Evolutionary conservation across 2,797 vertebrate genomes (phyloP), one percentile per base, ranked within the genome.

Genomic region (Rallus crepitans): DNA sequence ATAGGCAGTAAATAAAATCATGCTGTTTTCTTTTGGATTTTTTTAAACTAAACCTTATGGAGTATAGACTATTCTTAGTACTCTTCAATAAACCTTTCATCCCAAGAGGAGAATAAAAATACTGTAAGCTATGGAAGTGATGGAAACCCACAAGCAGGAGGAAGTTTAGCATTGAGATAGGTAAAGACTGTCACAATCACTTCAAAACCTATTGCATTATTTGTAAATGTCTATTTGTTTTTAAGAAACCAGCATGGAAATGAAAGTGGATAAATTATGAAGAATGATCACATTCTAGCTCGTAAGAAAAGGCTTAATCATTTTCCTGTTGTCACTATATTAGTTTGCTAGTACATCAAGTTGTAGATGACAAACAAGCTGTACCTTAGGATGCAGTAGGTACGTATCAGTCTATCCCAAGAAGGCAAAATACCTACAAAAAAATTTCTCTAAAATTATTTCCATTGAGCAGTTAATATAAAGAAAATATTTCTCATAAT

Each of bases 211-310:
- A 65, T 82, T 79, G 73, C 42, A 61, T 87, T 50, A 18, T 47
- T 55, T 82, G 47, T 16, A 87, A 84, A 84, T 39, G 4, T 35
- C 55, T 63, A 40, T 91, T 94, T 85, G 42, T 75, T 69, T 77
- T 57, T 24, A 11, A 25, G 37, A 96, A 87, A 23, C 27, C 37
- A 25, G 35, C 63, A 50, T 70, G 60, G 39, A 92, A 92, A 23
- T 80, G 25, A 37, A 94, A 71, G 53, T 21, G 33, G 35, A 85
- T 80, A 82, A 86, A 93, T 89, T 93, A 81, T 69, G 76, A 96
- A 71, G 89, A 94, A 71, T 45, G 18, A 90, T 83, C 69, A 88
- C 72, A 63, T 91, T 75, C 53, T 86, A 78, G 39, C 13, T 30
- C 3, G 12, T 28, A 86, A 92, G 79, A 94, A 96, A 52, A 31